A percentile compares a stretch with the other conserved stretches of the same genome.
These are phyloP conservation scores for Rallus limicola DNA, from an alignment of 2,113 vertebrate species.

Conservation along the genomic window DNA sequence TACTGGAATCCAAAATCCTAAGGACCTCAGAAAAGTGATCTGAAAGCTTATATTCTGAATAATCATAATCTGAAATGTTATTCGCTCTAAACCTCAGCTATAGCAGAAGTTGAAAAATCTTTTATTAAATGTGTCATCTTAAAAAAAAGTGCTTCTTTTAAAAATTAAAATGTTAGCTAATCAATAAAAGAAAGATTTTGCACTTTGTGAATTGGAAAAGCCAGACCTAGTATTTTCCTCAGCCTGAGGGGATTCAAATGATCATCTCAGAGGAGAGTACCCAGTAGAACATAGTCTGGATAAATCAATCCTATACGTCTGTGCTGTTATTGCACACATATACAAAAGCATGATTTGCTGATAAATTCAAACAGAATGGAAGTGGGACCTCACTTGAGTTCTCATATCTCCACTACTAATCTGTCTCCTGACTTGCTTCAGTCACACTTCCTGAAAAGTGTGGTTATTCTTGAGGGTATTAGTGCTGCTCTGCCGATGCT, in stretches of 20 bases:
- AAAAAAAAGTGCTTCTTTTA: background rate
- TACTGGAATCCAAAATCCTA: background rate
- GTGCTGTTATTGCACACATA: background rate
- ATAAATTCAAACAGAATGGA: background rate
- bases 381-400: background rate
- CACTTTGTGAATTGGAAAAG: background rate
- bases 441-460: background rate
- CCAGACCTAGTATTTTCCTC: background rate
- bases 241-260: background rate
- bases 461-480: background rate
- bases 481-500: accelerated
- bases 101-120: background rate
- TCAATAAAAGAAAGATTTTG: background rate
- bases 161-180: background rate
- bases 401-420: background rate
- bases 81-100: background rate
- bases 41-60: background rate
- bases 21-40: background rate
- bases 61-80: background rate
- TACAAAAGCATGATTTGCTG: background rate
- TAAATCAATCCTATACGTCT: background rate
- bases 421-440: background rate
- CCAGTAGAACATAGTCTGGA: background rate
- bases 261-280: background rate
- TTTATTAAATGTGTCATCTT: background rate